Conservation (phyloP, 2,797 vertebrate genomes). For the Phalloptychus januarius region DNA sequence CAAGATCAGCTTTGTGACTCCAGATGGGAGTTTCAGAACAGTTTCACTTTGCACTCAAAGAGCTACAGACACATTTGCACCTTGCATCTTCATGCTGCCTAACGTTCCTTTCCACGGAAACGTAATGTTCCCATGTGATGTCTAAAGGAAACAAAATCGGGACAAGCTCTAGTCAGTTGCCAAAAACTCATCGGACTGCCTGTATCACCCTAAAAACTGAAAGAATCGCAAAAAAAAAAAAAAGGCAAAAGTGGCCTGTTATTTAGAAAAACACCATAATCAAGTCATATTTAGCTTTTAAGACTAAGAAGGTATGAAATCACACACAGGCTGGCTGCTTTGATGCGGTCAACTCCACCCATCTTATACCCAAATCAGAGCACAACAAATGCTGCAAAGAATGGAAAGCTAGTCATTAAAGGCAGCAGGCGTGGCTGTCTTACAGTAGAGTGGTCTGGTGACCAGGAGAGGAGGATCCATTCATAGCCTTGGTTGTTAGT, state of each 20-base stretch:
- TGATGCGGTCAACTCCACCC: slow-evolving; percentile 65
- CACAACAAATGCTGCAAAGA: slow-evolving; percentile 32
- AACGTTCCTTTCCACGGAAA: slow-evolving; percentile 30
- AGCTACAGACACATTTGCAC: slow-evolving; percentile 24
- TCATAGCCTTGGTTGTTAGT: slow-evolving; percentile 95
- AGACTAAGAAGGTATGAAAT: slow-evolving; percentile 27
- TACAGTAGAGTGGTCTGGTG: slow-evolving; percentile 92
- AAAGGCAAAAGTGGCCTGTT: slow-evolving; percentile 2
- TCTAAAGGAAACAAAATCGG: slow-evolving; percentile 18
- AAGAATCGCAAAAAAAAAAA: slow-evolving; percentile 9
- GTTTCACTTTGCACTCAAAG: slow-evolving; percentile 10
- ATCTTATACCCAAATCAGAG: slow-evolving; percentile 29
- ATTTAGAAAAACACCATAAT: slow-evolving; percentile 22
- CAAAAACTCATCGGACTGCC: neutral
- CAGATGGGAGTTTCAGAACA: slow-evolving; percentile 17
- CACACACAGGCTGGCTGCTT: slow-evolving; percentile 22
- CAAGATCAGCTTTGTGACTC: slow-evolving; percentile 6
- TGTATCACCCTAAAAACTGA: neutral
- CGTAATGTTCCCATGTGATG: slow-evolving; percentile 19
- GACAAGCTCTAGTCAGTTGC: slow-evolving; percentile 1
- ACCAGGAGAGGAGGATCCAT: slow-evolving; percentile 97
- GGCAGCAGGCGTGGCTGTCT: slow-evolving; percentile 55
- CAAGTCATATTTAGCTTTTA: slow-evolving; percentile 39
- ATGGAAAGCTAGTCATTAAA: slow-evolving; percentile 55
- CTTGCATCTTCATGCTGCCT: neutral